Conservation (phyloP, 1,140 invertebrate species). For the Muscidifurax raptorellus region DNA sequence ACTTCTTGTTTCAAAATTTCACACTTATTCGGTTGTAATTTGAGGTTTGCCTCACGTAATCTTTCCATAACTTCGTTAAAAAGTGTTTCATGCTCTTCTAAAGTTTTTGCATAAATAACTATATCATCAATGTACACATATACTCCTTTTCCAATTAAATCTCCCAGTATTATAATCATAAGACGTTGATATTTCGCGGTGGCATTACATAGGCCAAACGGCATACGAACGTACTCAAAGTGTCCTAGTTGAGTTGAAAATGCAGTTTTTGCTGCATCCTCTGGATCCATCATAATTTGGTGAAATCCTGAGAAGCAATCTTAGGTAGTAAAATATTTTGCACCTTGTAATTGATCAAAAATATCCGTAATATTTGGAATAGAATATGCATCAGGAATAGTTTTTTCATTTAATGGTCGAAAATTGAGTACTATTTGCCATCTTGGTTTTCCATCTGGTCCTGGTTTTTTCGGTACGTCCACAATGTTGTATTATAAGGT, state of each 20-base stretch:
- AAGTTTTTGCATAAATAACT: neutral
- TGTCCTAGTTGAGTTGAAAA: conserved; percentile 65
- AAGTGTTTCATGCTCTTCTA: conserved; percentile 35
- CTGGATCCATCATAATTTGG: conserved; percentile 70
- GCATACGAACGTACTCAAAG: conserved; percentile 65
- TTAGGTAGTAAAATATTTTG: conserved; percentile 66
- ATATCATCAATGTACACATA: conserved; percentile 64
- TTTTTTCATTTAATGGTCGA: conserved; percentile 67
- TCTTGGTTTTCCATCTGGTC: conserved; percentile 54
- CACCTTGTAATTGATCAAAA: conserved; percentile 63
- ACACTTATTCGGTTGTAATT: conserved; percentile 25
- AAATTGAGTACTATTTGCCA: conserved; percentile 64
- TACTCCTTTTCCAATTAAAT: conserved; percentile 60
- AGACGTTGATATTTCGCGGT: conserved; percentile 65
- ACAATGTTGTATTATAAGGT: conserved; percentile 40
- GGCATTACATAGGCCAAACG: conserved; percentile 66
- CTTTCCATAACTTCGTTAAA: too few relatives aligned
- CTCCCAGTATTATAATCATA: conserved; percentile 66
- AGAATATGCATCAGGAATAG: conserved; percentile 74
- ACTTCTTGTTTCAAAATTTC: conserved; percentile 3
- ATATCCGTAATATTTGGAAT: conserved; percentile 75
- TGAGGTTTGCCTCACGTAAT: neutral
- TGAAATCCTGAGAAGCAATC: conserved; percentile 75
- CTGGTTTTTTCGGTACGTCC: conserved; percentile 57
- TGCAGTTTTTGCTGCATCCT: conserved; percentile 69